Evolutionary conservation across 2,797 vertebrate species (phyloP).

Genomic region (Gobio occitaniae): DNA sequence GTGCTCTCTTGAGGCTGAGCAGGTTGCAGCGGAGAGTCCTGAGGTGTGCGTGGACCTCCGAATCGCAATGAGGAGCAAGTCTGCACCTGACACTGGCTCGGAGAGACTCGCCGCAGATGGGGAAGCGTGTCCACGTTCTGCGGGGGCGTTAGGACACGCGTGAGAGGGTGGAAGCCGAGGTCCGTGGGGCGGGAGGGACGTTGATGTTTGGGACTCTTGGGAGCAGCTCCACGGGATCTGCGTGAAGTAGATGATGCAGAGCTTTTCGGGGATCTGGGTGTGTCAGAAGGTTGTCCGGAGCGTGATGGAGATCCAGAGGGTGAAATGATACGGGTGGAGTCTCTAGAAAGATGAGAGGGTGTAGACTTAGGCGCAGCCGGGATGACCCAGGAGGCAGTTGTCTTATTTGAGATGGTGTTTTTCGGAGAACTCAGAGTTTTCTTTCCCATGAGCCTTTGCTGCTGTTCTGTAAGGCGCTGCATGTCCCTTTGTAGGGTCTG

Average conservation of each 20-base stretch:
- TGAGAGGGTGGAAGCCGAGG: constrained; percentile 84
- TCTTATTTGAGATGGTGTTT: constrained; percentile 67
- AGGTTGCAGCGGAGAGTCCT: constrained; percentile 52
- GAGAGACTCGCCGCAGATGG: constrained; percentile 88
- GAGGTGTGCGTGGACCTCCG: constrained; percentile 72
- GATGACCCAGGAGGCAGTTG: constrained; percentile 79
- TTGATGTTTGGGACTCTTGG: constrained; percentile 80
- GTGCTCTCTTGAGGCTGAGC: constrained; percentile 68
- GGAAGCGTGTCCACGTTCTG: constrained; percentile 89
- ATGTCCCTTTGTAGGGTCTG: constrained; percentile 88
- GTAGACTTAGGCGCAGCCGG: constrained; percentile 67
- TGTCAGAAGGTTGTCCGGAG: constrained; percentile 52
- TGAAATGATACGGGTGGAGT: constrained; percentile 55
- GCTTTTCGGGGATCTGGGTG: constrained; percentile 64
- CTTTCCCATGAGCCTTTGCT: constrained; percentile 84
- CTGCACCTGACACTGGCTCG: constrained; percentile 89
- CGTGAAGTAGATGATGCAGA: constrained; percentile 76
- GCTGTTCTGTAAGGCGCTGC: constrained; percentile 90
- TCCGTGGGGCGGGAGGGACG: constrained; percentile 82
- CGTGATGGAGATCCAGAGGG: constrained; percentile 62
- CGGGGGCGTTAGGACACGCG: constrained; percentile 83
- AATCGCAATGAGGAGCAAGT: constrained; percentile 88
- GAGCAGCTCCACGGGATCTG: constrained; percentile 67
- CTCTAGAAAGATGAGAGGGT: constrained; percentile 66
- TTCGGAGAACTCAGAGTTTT: constrained; percentile 61